These are phyloP conservation scores for Heloderma charlesbogerti DNA, from an alignment of 2,113 vertebrate species.

Conservation along the genomic window DNA sequence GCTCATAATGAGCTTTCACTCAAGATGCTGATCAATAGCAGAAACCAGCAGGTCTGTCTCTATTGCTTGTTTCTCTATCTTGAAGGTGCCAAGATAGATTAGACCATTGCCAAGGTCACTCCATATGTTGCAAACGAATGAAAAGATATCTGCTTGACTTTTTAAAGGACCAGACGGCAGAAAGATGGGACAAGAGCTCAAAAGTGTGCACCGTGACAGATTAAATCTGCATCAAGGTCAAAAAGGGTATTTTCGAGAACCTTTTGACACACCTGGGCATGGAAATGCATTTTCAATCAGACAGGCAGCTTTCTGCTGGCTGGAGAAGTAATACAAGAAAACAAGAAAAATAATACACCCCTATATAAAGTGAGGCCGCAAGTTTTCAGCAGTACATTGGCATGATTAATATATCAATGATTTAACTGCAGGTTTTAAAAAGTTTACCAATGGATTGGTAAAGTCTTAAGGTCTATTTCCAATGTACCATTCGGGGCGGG, in stretches of 20 bases:
- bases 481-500: too few species aligned
- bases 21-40: conserved; percentile 80
- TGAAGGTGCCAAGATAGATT: conserved; percentile 81
- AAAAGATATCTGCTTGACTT: conserved; percentile 64
- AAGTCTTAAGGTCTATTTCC: background rate
- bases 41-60: conserved; percentile 77
- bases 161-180: conserved; percentile 61
- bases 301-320: accelerated
- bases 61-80: conserved; percentile 81
- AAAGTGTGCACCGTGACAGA: conserved; percentile 49
- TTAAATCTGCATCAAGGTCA: conserved; percentile 70
- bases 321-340: background rate
- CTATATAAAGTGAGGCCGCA: background rate
- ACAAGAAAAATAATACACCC: accelerated
- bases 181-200: conserved; percentile 51
- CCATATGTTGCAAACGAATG: conserved; percentile 65
- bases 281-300: background rate
- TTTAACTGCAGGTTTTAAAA: background rate
- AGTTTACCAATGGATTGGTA: background rate
- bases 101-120: conserved; percentile 80
- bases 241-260: conserved; percentile 39
- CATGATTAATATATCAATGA: background rate
- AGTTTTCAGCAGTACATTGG: background rate
- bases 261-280: background rate
- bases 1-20: conserved; percentile 80